phyloP scores from a whole-genome alignment of 1,140 invertebrate species.

The Heliconius nattereri region DNA sequence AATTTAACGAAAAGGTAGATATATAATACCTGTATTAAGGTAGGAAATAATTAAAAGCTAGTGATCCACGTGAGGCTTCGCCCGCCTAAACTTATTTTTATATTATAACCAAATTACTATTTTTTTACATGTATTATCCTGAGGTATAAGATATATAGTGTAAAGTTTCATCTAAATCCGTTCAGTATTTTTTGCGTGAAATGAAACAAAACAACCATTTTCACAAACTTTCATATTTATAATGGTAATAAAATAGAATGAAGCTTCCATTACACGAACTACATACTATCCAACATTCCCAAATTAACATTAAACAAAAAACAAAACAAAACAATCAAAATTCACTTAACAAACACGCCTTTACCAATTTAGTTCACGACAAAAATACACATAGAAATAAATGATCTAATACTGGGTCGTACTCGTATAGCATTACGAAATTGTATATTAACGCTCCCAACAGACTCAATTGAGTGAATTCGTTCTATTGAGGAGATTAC shows the following conservation, averaged over 20 bases:
- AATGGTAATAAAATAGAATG: too few relatives aligned
- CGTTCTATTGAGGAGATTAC: conserved; percentile 37
- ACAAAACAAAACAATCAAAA: conserved; percentile 9
- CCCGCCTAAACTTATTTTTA: too few relatives aligned
- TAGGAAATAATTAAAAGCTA: too few relatives aligned
- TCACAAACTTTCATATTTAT: too few relatives aligned
- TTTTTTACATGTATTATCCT: too few relatives aligned
- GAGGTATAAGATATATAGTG: too few relatives aligned
- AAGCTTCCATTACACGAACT: neutral
- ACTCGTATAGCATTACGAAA: conserved; percentile 33
- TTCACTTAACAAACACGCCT: conserved; percentile 9
- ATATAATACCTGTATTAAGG: too few relatives aligned
- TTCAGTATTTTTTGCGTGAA: too few relatives aligned
- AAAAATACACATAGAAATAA: conserved; percentile 29
- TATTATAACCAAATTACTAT: too few relatives aligned
- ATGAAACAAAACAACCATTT: too few relatives aligned
- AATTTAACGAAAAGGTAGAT: neutral
- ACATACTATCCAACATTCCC: neutral
- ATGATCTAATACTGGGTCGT: conserved; percentile 29
- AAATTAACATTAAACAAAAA: neutral
- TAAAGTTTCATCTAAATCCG: too few relatives aligned
- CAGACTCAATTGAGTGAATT: conserved; percentile 39
- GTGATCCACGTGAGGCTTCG: too few relatives aligned
- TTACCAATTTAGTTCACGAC: conserved; percentile 28
- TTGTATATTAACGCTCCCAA: conserved; percentile 28